Base-by-base conservation (phyloP, 2,888 invertebrate species). In the Nasonovia ribisnigri region DNA sequence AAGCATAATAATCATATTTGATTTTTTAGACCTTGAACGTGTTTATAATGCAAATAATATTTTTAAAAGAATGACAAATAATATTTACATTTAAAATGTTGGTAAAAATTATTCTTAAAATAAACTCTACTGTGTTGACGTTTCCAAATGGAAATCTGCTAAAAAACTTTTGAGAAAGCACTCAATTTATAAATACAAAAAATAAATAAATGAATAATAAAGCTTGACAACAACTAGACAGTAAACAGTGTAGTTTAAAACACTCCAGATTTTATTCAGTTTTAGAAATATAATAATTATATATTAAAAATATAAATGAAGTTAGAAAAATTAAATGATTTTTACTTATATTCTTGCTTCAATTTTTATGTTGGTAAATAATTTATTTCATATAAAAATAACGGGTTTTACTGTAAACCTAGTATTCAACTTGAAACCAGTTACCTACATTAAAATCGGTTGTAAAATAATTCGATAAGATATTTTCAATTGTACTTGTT, bases 171-270 rank as follows among this genome's bases (percentile, higher is more conserved):
- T 88, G 36, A 60, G 29, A 87, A 42, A 88, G 48, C 67, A 29
- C 60, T 87, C 48, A 46, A 92, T 92, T 92, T 92, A 92, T 60
- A 67, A 92, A 92, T 88, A 87, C 67, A 10, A 67, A 92, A 87
- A 67, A 92, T 60, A 87, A 90, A 90, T 43, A 67, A 91, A 43
- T 36, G 29, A 29, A 54, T n/a, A 54, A 84, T 57, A 86, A 46
- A 86, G 13, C 84, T 20, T 54, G 43, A 84, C 29, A 84, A 24
- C n/a, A 29, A 54, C 6, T 54, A 36, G 20, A 77, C 77, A 77
- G 20, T 77, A 77, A 77, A 77, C 77, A 77, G 84, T 51, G 54
- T 43, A 84, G 29, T 42, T 84, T 51, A n/a, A 84, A 91, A 84
- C 42, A n/a, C 29, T 91, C 26, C 29, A 11, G 20, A 48, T 77